Percentiles rank a stretch among this genome's conserved stretches.
These are phyloP conservation scores for Crossocerus cetratus DNA, from an alignment of 2,888 invertebrate species.

Conservation along the genomic window DNA sequence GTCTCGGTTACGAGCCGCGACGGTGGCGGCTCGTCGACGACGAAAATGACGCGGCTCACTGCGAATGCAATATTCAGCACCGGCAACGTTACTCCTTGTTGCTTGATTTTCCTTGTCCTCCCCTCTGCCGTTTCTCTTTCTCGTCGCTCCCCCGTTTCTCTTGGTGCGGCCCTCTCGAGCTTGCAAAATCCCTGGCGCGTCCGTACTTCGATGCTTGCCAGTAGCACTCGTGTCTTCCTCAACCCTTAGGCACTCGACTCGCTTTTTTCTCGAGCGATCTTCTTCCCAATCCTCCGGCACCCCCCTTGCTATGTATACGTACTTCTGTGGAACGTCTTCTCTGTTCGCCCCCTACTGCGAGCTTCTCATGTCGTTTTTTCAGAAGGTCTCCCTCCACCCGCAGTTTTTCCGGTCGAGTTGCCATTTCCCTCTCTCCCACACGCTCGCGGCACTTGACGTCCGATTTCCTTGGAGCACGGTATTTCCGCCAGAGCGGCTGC, in stretches of 20 bases:
- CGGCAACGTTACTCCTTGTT: constrained; percentile 52
- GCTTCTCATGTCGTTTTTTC: constrained; percentile 26
- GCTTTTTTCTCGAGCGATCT: constrained; percentile 14
- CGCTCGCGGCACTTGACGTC: not conserved
- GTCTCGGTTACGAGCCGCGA: constrained; percentile 15
- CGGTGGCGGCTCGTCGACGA: constrained; percentile 36
- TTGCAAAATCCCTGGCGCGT: not conserved
- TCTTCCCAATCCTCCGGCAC: constrained; percentile 1
- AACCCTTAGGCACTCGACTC: constrained; percentile 2
- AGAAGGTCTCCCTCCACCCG: constrained; percentile 11
- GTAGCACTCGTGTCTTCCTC: not conserved
- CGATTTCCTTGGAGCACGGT: not conserved
- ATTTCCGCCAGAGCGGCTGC: not conserved
- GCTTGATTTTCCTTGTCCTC: constrained; percentile 57
- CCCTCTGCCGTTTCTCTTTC: constrained; percentile 24
- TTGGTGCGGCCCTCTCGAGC: not conserved
- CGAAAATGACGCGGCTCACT: constrained; percentile 34
- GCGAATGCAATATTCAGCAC: constrained; percentile 58
- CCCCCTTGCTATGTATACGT: constrained; percentile 5
- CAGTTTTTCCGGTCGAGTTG: constrained; percentile 16
- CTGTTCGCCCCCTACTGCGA: not conserved
- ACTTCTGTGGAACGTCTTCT: not conserved
- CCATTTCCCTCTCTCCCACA: not conserved
- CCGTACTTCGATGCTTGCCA: not conserved
- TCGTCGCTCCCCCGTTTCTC: not conserved